Evolutionary conservation across 2,797 vertebrate genomes (phyloP).

Genomic region (Delichon dasypus): DNA sequence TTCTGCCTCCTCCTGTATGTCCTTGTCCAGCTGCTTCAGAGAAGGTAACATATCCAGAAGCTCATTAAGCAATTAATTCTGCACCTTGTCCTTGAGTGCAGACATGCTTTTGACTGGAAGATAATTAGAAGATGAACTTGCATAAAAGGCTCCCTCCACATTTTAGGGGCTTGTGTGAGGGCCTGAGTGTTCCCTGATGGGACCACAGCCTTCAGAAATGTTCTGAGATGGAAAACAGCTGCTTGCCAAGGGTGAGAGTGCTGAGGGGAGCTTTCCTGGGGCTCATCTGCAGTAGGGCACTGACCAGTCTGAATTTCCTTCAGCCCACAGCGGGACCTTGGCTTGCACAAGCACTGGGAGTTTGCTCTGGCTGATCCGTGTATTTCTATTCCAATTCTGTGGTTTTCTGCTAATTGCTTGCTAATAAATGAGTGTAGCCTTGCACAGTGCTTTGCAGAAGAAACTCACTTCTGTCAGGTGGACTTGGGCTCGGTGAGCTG

Average conservation of each 20-base stretch:
- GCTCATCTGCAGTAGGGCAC: neutral
- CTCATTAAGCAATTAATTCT: neutral
- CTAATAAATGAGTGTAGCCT: neutral
- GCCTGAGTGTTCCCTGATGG: neutral
- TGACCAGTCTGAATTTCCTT: neutral
- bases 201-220: conserved; percentile 29
- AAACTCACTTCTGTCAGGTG: neutral
- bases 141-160: neutral
- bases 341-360: neutral
- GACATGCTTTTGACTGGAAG: neutral
- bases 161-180: conserved; percentile 15
- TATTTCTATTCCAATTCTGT: neutral
- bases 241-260: neutral
- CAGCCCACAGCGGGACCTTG: neutral
- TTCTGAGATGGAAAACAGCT: conserved; percentile 2
- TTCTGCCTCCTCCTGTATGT: neutral
- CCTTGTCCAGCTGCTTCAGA: neutral
- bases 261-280: neutral
- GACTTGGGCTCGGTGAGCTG: rapidly evolving
- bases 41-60: neutral
- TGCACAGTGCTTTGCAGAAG: neutral
- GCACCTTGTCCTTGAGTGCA: neutral
- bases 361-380: neutral
- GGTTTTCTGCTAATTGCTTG: neutral
- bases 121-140: conserved; percentile 20